These are phyloP conservation scores for Molanna angustata DNA, from an alignment of 2,888 invertebrate genomes.

Conservation along the genomic window DNA sequence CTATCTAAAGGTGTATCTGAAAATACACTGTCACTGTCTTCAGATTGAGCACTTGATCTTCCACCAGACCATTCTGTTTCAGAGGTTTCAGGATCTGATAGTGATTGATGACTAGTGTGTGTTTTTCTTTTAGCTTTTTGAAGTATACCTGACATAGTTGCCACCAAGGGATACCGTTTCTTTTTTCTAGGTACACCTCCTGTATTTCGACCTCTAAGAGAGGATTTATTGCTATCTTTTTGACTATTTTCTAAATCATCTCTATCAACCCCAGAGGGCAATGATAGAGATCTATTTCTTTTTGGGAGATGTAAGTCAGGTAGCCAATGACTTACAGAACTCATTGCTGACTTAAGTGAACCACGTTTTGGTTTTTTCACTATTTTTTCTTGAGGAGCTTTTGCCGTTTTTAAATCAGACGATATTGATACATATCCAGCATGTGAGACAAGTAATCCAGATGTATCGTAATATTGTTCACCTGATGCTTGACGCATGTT, in stretches of 20 bases:
- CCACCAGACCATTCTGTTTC: conserved; percentile 68
- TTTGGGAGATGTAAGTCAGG: conserved; percentile 78
- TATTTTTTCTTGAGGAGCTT: conserved; percentile 54
- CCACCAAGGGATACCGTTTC: conserved; percentile 77
- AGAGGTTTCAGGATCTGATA: conserved; percentile 75
- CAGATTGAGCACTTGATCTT: conserved; percentile 66
- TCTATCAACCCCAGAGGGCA: conserved; percentile 68
- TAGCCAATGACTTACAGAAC: conserved; percentile 74
- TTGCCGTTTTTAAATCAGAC: conserved; percentile 59
- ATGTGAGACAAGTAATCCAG: conserved; percentile 69
- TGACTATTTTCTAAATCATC: conserved; percentile 52
- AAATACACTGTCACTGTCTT: conserved; percentile 72
- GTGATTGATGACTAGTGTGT: conserved; percentile 59
- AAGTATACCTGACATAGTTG: conserved; percentile 80
- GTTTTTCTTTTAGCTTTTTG: conserved; percentile 78
- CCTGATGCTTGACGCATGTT: conserved; percentile 17
- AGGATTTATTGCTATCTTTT: conserved; percentile 49
- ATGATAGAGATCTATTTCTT: conserved; percentile 76
- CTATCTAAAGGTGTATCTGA: conserved; percentile 65
- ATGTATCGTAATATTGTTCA: conserved; percentile 50
- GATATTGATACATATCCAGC: conserved; percentile 76
- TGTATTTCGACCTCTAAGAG: conserved; percentile 45
- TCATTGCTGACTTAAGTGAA: conserved; percentile 77
- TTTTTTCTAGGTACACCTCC: conserved; percentile 54
- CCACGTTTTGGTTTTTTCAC: conserved; percentile 67